Percentiles rank a stretch among this genome's conserved stretches.
phyloP scores from a whole-genome alignment of 2,797 vertebrate species.

The Oceanodroma leucorhoa region DNA sequence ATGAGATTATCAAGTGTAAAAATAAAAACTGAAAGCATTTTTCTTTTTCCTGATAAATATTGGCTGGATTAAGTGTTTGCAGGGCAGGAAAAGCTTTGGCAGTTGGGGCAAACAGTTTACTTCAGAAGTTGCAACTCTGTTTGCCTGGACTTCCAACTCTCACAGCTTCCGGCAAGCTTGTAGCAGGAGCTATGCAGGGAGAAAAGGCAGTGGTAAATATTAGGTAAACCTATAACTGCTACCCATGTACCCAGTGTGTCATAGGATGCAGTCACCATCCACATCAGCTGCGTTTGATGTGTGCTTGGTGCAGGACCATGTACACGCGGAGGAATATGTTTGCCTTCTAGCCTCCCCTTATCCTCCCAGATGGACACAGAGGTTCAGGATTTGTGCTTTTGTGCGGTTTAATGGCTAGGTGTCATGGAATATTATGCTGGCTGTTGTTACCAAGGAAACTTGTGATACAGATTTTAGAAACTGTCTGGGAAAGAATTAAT shows the following conservation, averaged over 20 bases:
- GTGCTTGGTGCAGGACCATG: not conserved
- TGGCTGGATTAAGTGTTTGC: not conserved
- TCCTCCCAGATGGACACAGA: not conserved
- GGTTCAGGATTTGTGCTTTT: not conserved
- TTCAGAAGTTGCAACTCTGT: not conserved
- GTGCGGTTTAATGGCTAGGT: not conserved
- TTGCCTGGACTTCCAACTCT: not conserved
- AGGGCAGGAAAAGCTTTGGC: not conserved
- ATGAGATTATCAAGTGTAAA: not conserved
- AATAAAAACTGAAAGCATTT: not conserved
- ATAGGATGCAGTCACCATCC: accelerated
- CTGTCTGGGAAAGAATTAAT: constrained; percentile 30
- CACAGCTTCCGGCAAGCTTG: not conserved
- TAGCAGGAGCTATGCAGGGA: not conserved
- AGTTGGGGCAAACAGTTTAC: not conserved
- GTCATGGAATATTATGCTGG: not conserved
- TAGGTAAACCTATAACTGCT: not conserved
- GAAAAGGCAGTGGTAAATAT: not conserved
- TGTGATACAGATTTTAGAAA: not conserved
- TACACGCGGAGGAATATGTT: accelerated
- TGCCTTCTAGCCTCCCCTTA: not conserved
- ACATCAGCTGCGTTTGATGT: not conserved
- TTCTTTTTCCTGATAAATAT: not conserved
- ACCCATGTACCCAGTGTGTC: accelerated
- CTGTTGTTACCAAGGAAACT: constrained; percentile 53